Evolutionary conservation across 2,888 invertebrate genomes (phyloP), one percentile per base, ranked within the genome.

Genomic region (Oscheius sp.): DNA sequence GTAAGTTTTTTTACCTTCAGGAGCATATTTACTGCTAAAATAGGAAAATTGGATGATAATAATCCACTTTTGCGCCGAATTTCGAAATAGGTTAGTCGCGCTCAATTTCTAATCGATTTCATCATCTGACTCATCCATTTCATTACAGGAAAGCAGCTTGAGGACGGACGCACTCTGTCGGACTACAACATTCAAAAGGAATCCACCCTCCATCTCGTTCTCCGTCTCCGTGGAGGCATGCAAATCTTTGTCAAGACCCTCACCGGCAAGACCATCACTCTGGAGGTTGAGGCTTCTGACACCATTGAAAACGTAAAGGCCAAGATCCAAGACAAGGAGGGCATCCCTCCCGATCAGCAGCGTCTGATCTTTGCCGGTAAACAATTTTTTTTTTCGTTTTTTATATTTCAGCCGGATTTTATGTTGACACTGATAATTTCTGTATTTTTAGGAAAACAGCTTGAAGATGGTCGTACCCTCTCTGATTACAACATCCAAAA

Each of bases 221-320:
- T 83, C 58, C 83, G 83, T 69, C 80, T 83, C 18, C 68, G 81
- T 3, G 81, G 81, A 74, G 84, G 82, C 29, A 95, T 95, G 95
- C 96, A 96, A 92, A 96, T 96, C 91, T 96, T 95, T 90, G 95
- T 95, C 81, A 95, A 95, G 91, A 80, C 80, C 5, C 92, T 95
- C 58, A 94, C 94, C 87, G 95, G 95, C 87, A 95, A 95, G 90
- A 95, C 95, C 89, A 95, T 95, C 76, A 80, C 82, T 16, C 73
- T 82, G 18, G 82, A 80, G 25, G 82, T 82, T 53, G 82, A 82
- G 52, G 80, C 80, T 52, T 77, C 77, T 41, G 80, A 80, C 76
- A 82, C 82, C 43, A 80, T 82, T 58, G 82, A 82, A 71, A 78
- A 82, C 43, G 82, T 82, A 21, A 82, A 82, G 72, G 80, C 80